Evolutionary conservation across 2,797 vertebrate species (phyloP).

Genomic region (Melanogrammus aeglefinus): DNA sequence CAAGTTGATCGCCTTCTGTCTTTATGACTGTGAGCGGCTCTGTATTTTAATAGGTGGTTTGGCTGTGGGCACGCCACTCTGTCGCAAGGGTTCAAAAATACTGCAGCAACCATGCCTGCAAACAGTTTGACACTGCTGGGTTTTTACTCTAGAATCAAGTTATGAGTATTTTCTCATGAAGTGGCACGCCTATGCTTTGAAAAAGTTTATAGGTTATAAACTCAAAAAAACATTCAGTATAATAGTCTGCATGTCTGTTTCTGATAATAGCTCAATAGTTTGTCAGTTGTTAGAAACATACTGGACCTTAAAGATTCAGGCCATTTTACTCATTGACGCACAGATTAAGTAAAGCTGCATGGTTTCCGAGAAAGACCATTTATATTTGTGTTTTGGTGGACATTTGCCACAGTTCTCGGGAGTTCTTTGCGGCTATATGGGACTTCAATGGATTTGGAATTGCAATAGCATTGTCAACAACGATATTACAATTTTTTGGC

Average conservation of each 20-base stretch:
- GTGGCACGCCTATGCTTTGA: conserved; percentile 4
- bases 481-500: not conserved
- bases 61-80: conserved; percentile 62
- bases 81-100: conserved; percentile 71
- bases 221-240: not conserved
- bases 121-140: not conserved
- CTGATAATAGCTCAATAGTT: conserved; percentile 4
- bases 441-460: not conserved
- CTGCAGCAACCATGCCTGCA: conserved; percentile 47
- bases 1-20: conserved; percentile 73
- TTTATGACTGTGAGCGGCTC: conserved; percentile 76
- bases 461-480: not conserved
- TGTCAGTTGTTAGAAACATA: not conserved
- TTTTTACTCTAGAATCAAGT: not conserved
- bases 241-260: not conserved
- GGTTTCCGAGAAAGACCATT: not conserved
- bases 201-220: not conserved
- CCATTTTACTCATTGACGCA: not conserved
- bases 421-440: not conserved
- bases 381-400: not conserved
- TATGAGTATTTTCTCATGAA: not conserved
- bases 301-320: not conserved
- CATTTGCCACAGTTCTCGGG: not conserved
- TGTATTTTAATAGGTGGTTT: conserved; percentile 77
- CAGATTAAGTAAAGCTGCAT: not conserved